Conservation (phyloP, 2,113 vertebrate genomes). For the Colaptes auratus region DNA sequence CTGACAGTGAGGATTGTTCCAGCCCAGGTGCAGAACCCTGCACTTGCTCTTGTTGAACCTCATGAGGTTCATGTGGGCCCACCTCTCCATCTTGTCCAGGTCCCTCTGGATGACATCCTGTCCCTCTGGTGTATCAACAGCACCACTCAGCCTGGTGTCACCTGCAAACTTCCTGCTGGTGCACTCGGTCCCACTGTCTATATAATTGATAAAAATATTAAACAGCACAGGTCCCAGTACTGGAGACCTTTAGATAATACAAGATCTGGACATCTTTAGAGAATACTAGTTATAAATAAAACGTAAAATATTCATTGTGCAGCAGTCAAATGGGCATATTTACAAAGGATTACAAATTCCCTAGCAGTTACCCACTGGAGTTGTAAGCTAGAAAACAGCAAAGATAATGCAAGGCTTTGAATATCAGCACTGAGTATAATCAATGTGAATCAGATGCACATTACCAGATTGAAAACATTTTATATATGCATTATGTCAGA, state of each 20-base stretch:
- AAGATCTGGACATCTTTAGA: not conserved
- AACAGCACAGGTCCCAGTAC: too few species aligned
- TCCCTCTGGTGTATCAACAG: too few species aligned
- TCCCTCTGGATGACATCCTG: too few species aligned
- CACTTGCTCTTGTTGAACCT: too few species aligned
- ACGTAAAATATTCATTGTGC: conserved; percentile 12
- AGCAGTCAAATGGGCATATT: not conserved
- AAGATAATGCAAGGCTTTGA: conserved; percentile 63
- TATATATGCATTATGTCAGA: conserved; percentile 64
- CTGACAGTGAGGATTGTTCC: too few species aligned
- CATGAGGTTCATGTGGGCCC: too few species aligned
- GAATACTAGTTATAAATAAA: not conserved
- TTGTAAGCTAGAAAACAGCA: conserved; percentile 53
- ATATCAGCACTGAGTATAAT: conserved; percentile 40
- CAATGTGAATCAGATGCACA: conserved; percentile 66
- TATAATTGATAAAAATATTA: too few species aligned
- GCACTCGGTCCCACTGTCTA: too few species aligned
- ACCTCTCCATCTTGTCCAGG: too few species aligned
- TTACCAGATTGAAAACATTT: conserved; percentile 72
- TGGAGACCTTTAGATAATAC: not conserved
- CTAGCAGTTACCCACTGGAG: conserved; percentile 28
- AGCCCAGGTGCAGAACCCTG: too few species aligned
- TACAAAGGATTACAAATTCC: conserved; percentile 45
- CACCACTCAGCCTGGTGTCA: too few species aligned
- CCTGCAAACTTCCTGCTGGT: too few species aligned